phyloP scores from a whole-genome alignment of 1,140 invertebrate genomes.

The Patella vulgata region DNA sequence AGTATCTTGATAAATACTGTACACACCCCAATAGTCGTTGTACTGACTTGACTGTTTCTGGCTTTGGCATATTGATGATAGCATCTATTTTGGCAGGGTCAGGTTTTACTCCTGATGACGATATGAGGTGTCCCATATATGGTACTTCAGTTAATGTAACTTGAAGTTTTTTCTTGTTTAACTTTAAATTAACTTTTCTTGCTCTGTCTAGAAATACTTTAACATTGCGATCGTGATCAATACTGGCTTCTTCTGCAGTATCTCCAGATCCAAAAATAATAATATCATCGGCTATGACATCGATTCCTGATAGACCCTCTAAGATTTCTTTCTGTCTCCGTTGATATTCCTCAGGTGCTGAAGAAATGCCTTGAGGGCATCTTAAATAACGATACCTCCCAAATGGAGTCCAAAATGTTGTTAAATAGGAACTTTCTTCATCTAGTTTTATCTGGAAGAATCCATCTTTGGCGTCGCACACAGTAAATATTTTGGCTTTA shows the following conservation, averaged over 20 bases:
- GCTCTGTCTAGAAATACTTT: slow-evolving; percentile 55
- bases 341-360: slow-evolving; percentile 51
- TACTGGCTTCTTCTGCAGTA: slow-evolving; percentile 37
- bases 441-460: slow-evolving; percentile 61
- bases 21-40: slow-evolving; percentile 54
- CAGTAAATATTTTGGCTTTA: slow-evolving; percentile 25
- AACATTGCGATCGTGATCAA: slow-evolving; percentile 51
- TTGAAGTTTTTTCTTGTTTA: slow-evolving; percentile 59
- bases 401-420: slow-evolving; percentile 57
- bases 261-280: slow-evolving; percentile 49
- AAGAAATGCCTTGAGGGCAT: slow-evolving; percentile 60
- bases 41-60: slow-evolving; percentile 18
- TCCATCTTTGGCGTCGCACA: slow-evolving; percentile 36
- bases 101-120: slow-evolving; percentile 55
- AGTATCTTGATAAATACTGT: slow-evolving; percentile 59
- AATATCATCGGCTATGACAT: slow-evolving; percentile 62
- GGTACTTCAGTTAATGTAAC: slow-evolving; percentile 46
- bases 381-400: slow-evolving; percentile 55
- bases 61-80: slow-evolving; percentile 37
- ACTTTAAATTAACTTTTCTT: slow-evolving; percentile 12
- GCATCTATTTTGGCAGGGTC: slow-evolving; percentile 60
- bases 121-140: slow-evolving; percentile 41
- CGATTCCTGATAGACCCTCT: slow-evolving; percentile 52
- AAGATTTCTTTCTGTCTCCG: slow-evolving; percentile 52
- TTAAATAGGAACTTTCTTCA: slow-evolving; percentile 45